Evolutionary conservation across 2,113 vertebrate species (phyloP), one percentile per base, ranked within the genome.

Genomic region (Myocastor coypus): DNA sequence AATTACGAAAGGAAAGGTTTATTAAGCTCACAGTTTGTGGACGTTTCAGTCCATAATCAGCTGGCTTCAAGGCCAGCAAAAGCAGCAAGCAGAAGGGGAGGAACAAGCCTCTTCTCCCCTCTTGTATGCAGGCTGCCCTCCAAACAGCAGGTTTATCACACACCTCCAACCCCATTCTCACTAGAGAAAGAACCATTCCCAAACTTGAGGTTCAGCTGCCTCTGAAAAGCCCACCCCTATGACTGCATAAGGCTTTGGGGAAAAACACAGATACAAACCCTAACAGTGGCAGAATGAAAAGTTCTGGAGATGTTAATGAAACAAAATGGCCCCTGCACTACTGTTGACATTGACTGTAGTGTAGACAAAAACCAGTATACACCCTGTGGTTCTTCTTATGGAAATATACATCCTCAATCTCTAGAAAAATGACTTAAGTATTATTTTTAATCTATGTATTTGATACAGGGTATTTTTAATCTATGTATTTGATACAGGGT

Each of bases 341-440:
- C 22, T 69, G 90, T 80, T 66, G 81, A 9, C 40, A 9, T 80
- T 34, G 4, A 5, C 32, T 93, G 2, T 61, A 63, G 20, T 34
- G 8, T 5, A 61, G n/a, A 55, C 28, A 37, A 24, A 13, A 4
- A 46, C 11, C 55, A 26, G 6, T 73, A 28, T 34, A 4, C 42
- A 42, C 9, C 37, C 17, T 7, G 12, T 66, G 19, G 4, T 78
- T 95, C 22, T 91, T 73, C 93, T 63, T 30, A 92, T 42, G 55
- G 0, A 1, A 69, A 11, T 30, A 5, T 61, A 82, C 1, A 50
- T 40, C 32, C 22, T 83, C 71, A 24, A 50, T 22, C 89, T 92
- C 91, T 73, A 87, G 87, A 14, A 14, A 88, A 42, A 88, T 84
- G 87, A 59, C 14, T 86, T 96, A 14, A 66, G 86, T 93, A 91